Evolutionary conservation across 1,140 invertebrate genomes (phyloP).

Genomic region (Ylistrum balloti): DNA sequence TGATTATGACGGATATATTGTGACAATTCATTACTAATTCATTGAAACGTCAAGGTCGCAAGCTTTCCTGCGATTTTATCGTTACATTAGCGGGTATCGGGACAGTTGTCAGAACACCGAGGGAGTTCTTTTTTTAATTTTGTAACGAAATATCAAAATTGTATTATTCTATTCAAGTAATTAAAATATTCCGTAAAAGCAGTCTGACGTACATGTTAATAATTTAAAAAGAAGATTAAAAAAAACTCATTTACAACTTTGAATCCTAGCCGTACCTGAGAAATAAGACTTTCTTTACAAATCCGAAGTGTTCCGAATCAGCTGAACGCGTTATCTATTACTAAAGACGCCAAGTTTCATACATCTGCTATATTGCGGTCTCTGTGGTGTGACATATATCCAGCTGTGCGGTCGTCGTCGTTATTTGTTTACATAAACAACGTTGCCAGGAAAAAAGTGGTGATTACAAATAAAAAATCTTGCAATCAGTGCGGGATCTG

Average conservation of each 20-base stretch:
- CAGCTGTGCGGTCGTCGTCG: too few relatives aligned
- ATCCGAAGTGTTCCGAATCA: too few relatives aligned
- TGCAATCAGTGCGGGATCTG: too few relatives aligned
- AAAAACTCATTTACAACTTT: background rate
- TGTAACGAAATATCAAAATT: conserved; percentile 29
- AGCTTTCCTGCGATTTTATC: background rate
- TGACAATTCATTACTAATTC: background rate
- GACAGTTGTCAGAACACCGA: background rate
- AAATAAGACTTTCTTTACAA: too few relatives aligned
- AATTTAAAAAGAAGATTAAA: background rate
- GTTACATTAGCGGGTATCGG: background rate
- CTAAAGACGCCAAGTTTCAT: too few relatives aligned
- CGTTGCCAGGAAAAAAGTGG: too few relatives aligned
- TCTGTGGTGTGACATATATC: too few relatives aligned
- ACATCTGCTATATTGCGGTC: too few relatives aligned
- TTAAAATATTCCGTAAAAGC: background rate
- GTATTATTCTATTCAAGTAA: background rate
- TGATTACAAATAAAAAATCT: too few relatives aligned
- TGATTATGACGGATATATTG: background rate
- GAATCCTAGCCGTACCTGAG: too few relatives aligned
- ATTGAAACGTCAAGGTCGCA: background rate
- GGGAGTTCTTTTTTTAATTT: background rate
- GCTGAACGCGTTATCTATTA: too few relatives aligned
- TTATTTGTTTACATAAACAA: too few relatives aligned
- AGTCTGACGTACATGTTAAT: background rate